Conservation (phyloP, 2,888 invertebrate species). For the Agrotis segetum region DNA sequence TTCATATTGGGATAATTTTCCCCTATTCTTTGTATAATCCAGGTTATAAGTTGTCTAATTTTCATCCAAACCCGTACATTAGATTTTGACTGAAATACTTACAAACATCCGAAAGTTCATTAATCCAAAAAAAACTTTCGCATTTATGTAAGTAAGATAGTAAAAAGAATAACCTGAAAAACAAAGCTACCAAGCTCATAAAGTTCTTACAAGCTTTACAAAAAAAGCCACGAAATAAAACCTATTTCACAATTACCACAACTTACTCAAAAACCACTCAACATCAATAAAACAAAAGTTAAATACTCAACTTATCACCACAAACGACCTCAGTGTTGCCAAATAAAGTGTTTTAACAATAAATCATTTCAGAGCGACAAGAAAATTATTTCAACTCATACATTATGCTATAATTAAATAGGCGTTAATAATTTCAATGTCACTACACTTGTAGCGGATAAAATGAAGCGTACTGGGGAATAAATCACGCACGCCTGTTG, state of each 20-base stretch:
- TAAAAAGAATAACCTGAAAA: neutral
- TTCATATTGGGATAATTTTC: too few species aligned
- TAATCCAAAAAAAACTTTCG: too few species aligned
- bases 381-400: conserved; percentile 47
- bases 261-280: conserved; percentile 5
- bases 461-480: conserved; percentile 72
- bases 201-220: neutral
- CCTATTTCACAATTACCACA: neutral
- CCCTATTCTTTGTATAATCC: too few species aligned
- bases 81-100: too few species aligned
- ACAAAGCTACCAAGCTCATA: neutral
- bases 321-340: conserved; percentile 12
- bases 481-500: conserved; percentile 75
- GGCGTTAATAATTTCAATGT: conserved; percentile 64
- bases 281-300: conserved; percentile 18
- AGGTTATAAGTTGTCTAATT: too few species aligned
- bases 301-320: conserved; percentile 21
- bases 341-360: conserved; percentile 42
- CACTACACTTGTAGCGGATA: conserved; percentile 68
- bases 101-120: too few species aligned
- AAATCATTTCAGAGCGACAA: conserved; percentile 50
- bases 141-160: too few species aligned
- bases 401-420: conserved; percentile 60
- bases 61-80: too few species aligned
- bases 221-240: neutral